Conservation (phyloP, 2,888 invertebrate genomes). For the Erebia palarica region DNA sequence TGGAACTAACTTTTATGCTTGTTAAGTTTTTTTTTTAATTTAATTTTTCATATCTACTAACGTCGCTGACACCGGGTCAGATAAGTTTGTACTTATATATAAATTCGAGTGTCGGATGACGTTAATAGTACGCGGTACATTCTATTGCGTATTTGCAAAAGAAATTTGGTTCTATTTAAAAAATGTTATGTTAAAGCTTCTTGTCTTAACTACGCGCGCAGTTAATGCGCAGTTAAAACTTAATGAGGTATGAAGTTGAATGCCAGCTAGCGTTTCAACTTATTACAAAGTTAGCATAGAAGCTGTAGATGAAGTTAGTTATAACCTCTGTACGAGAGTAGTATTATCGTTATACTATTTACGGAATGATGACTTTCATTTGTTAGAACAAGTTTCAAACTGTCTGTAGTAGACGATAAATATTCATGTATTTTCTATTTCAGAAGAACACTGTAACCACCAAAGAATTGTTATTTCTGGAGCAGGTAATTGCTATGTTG, state of each 20-base stretch:
- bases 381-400: neutral
- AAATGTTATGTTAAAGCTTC: conserved; percentile 64
- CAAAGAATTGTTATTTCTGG: neutral
- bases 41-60: no score
- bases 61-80: no score
- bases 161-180: neutral
- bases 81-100: no score
- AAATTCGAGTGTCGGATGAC: no score
- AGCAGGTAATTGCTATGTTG: neutral
- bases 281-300: conserved; percentile 63
- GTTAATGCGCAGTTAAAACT: conserved; percentile 59
- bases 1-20: no score
- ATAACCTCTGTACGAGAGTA: conserved; percentile 51
- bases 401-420: neutral
- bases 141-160: neutral
- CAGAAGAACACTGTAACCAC: neutral
- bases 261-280: conserved; percentile 51
- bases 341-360: conserved; percentile 52
- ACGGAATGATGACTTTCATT: conserved; percentile 4
- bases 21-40: no score
- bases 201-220: conserved; percentile 43
- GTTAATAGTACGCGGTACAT: neutral
- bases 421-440: neutral
- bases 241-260: conserved; percentile 61
- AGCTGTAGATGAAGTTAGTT: conserved; percentile 53